Percentiles rank a stretch among this genome's conserved stretches.
Evolutionary conservation across 2,797 vertebrate species (phyloP).

Genomic region (Cryptoblepharus egeriae): DNA sequence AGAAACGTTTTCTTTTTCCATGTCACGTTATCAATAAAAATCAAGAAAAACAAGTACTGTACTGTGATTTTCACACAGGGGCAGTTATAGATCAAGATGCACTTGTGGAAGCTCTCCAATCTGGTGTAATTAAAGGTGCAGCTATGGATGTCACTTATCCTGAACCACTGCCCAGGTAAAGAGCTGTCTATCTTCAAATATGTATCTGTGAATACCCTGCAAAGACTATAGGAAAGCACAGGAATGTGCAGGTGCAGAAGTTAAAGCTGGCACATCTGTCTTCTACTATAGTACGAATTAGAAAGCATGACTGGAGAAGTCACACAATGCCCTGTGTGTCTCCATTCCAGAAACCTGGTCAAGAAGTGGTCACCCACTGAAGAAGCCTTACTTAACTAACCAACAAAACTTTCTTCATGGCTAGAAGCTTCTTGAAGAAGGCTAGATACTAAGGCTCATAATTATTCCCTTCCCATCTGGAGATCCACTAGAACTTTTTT

Average conservation of each 20-base stretch:
- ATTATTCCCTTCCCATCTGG: too few relatives aligned
- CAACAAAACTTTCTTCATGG: too few relatives aligned
- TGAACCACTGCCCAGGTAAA: constrained; percentile 76
- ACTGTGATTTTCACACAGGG: constrained; percentile 61
- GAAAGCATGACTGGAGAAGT: background rate
- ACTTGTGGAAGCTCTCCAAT: constrained; percentile 73
- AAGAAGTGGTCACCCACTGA: too few relatives aligned
- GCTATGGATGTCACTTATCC: constrained; percentile 79
- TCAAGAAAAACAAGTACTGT: background rate
- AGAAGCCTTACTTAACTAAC: too few relatives aligned
- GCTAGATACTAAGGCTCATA: too few relatives aligned
- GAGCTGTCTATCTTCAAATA: background rate
- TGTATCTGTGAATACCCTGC: rapidly evolving
- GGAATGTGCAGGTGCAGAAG: background rate
- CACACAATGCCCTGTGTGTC: background rate
- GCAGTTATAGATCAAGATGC: constrained; percentile 77
- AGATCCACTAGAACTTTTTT: too few relatives aligned
- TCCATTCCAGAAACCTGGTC: background rate
- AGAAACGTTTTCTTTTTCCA: background rate
- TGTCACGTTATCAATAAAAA: background rate
- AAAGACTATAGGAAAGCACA: background rate
- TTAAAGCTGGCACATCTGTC: background rate
- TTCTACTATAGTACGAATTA: background rate
- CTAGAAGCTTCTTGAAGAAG: too few relatives aligned
- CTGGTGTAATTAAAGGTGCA: constrained; percentile 59